A percentile compares a stretch with the other conserved stretches of the same genome.
Conservation (phyloP, 2,113 vertebrate species). For the Anhinga rufa region DNA sequence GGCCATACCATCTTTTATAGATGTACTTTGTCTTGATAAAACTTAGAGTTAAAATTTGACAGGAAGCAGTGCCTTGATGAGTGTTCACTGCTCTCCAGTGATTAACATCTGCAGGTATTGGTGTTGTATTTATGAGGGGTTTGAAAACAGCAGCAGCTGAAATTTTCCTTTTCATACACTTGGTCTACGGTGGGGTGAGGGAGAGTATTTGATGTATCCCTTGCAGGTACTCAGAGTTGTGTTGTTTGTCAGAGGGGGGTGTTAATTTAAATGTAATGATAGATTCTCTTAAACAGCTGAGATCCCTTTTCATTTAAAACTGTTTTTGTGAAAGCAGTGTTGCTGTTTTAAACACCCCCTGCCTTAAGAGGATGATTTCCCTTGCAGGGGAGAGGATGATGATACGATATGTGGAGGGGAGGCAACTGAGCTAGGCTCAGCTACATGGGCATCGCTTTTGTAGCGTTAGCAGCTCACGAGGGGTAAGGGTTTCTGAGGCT, state of each 20-base stretch:
- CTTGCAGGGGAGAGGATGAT: neutral
- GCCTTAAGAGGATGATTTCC: neutral
- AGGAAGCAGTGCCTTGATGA: neutral
- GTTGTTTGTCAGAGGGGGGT: neutral
- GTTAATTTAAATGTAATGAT: neutral
- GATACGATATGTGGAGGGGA: fast-evolving
- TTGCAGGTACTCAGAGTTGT: neutral
- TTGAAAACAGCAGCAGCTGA: neutral
- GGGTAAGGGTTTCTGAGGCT: neutral
- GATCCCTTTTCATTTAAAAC: neutral
- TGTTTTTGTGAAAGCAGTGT: neutral
- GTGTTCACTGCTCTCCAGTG: neutral
- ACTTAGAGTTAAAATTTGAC: neutral
- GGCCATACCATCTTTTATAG: neutral
- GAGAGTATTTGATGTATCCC: neutral
- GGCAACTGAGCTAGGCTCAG: neutral
- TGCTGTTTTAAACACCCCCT: neutral
- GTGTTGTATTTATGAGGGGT: neutral
- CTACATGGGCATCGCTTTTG: fast-evolving
- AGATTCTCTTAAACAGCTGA: neutral
- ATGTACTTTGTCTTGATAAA: neutral
- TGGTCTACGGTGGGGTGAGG: neutral
- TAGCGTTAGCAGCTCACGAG: neutral
- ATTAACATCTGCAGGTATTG: neutral
- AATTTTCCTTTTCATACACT: neutral